Evolutionary conservation across 1,140 invertebrate species (phyloP), one percentile per base, ranked within the genome.

Genomic region (Globodera ellingtonae): DNA sequence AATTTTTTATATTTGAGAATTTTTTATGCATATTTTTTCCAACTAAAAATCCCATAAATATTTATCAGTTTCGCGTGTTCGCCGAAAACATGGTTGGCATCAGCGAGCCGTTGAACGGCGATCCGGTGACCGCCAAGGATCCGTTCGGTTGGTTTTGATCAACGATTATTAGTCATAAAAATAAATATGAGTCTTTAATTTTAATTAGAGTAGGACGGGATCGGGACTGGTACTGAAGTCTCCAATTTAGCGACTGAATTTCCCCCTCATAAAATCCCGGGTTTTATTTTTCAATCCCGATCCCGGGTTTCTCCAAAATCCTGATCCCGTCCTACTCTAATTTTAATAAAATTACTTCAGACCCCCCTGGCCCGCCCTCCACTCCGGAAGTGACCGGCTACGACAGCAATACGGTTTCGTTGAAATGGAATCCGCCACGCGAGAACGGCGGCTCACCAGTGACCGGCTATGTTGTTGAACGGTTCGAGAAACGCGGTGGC

Each of bases 61-160:
- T 2, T 35, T 35, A 35, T 35, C 18, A 65, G 69, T 98, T 99
- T 92, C 93, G 96, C 82, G 95, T 99, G 44, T 93, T 94, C 74
- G 97, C 97, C 65, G 97, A 98, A 90, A 98, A 98, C 89, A 93
- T 97, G 82, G 98, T 97, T 89, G 97, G 97, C 65, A 92, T 95
- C 13, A 96, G 96, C 8, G 95, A 98, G 83, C 95, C 96, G 35
- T 90, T 98, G 44, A 94, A 96, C 88, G 95, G 95, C 80, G 95
- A 94, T 90, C 93, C 95, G 15, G 93, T 95, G 9, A 91, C 94
- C 46, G 95, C 95, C 2, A 98, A 98, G 90, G 95, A 95, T 91
- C 96, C 95, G 82, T 98, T 96, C 91, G 95, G 95, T 98, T 18
- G 2, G 67, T 75, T 52, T 44, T 66, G 24, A 75, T 18, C 13